Conservation (phyloP, 2,113 vertebrate species). For the Pachycephala philippinensis region DNA sequence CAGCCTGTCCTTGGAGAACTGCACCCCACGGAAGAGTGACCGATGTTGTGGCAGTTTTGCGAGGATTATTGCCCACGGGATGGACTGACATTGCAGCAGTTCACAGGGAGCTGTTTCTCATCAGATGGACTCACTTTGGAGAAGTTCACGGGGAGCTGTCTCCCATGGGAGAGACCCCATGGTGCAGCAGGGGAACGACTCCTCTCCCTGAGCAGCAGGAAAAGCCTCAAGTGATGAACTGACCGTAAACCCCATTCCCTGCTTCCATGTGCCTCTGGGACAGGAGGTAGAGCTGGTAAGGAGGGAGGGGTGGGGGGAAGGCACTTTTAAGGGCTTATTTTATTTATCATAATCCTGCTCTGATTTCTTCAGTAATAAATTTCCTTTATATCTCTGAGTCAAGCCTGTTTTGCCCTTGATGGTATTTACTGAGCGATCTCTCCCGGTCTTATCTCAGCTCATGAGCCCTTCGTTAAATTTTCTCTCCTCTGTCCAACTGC, state of each 20-base stretch:
- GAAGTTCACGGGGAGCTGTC: neutral
- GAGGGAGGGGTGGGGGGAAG: too few relatives aligned
- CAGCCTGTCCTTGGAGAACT: neutral
- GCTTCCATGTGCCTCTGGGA: neutral
- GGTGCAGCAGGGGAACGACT: neutral
- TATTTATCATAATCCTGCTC: neutral
- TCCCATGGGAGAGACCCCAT: neutral
- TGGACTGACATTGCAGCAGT: neutral
- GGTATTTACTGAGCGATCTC: neutral
- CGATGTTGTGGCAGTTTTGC: neutral
- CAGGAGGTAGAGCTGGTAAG: neutral
- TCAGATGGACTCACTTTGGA: accelerated
- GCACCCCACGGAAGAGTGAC: too few relatives aligned
- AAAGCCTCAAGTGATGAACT: accelerated
- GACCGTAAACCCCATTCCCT: neutral
- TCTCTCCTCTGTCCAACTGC: neutral
- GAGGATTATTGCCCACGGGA: neutral
- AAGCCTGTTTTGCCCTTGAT: neutral
- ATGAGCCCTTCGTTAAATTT: neutral
- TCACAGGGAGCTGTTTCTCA: neutral
- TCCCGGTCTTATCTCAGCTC: neutral
- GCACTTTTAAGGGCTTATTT: neutral
- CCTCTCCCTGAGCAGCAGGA: neutral
- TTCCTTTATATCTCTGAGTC: neutral
- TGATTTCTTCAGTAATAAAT: neutral